Conservation (phyloP, 2,888 invertebrate species). For the Eulithis testata region DNA sequence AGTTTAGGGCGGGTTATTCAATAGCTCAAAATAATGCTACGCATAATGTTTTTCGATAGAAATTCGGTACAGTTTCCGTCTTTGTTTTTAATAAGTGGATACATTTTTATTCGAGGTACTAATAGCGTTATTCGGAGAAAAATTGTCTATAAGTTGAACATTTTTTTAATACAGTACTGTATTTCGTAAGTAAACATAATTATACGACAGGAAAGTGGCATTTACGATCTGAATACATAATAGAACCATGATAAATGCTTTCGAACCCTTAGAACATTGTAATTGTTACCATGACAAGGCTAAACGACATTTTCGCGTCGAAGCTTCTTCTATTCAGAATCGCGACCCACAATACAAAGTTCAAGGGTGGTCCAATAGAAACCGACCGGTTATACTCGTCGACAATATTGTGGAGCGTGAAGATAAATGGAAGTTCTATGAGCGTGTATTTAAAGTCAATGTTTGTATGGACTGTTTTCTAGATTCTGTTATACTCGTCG, state of each 20-base stretch:
- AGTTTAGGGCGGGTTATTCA: no score
- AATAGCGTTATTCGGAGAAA: no score
- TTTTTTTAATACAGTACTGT: no score
- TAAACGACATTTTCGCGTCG: constrained; percentile 43
- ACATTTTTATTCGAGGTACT: no score
- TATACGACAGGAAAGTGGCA: constrained; percentile 5
- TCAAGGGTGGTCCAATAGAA: constrained; percentile 43
- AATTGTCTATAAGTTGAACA: no score
- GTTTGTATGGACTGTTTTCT: no score
- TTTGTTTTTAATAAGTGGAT: no score
- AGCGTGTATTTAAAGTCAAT: not conserved
- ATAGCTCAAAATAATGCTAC: no score
- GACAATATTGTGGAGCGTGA: constrained; percentile 15
- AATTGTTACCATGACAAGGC: constrained; percentile 44
- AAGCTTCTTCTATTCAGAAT: constrained; percentile 42
- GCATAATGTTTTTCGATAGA: no score
- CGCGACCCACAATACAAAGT: constrained; percentile 47
- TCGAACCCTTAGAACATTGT: constrained; percentile 15
- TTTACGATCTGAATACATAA: constrained; percentile 11
- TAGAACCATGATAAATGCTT: constrained; percentile 16
- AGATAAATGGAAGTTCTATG: constrained; percentile 18
- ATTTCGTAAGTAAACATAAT: not conserved
- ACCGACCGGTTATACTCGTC: constrained; percentile 37
- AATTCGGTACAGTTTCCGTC: no score
- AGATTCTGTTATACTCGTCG: no score